These are phyloP conservation scores for Ariopsis seemanni DNA, from an alignment of 2,113 vertebrate genomes.

Conservation along the genomic window DNA sequence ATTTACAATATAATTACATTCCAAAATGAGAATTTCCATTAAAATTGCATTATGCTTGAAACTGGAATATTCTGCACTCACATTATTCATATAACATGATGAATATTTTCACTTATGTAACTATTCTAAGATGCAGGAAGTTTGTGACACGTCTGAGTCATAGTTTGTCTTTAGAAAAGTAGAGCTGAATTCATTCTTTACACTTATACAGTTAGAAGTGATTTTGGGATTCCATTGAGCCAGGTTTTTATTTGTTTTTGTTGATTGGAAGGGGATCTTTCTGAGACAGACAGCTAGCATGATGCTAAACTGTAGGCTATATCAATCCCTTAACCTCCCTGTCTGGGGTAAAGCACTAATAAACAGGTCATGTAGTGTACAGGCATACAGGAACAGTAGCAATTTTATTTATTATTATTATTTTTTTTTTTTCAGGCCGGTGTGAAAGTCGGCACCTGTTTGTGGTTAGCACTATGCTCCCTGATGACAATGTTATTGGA, in stretches of 20 bases:
- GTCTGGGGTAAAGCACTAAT: too few relatives aligned
- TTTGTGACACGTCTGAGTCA: background rate
- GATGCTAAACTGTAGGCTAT: too few relatives aligned
- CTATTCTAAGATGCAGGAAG: background rate
- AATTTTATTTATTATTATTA: too few relatives aligned
- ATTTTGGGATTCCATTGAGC: background rate
- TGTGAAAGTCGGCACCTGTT: too few relatives aligned
- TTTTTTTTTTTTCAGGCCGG: too few relatives aligned
- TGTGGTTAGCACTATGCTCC: too few relatives aligned
- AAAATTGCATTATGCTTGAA: background rate
- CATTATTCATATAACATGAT: background rate
- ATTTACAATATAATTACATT: background rate
- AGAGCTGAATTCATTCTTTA: background rate
- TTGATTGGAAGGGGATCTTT: background rate
- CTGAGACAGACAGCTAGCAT: background rate
- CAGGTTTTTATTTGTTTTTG: background rate
- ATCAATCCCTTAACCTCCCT: too few relatives aligned
- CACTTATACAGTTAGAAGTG: background rate
- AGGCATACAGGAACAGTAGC: too few relatives aligned
- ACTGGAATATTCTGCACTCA: background rate
- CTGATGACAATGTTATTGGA: too few relatives aligned
- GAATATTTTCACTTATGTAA: background rate
- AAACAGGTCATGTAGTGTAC: too few relatives aligned
- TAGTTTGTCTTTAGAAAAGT: background rate
- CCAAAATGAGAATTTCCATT: background rate